phyloP scores from a whole-genome alignment of 2,888 invertebrate genomes.

The Sphecodes monilicornis region DNA sequence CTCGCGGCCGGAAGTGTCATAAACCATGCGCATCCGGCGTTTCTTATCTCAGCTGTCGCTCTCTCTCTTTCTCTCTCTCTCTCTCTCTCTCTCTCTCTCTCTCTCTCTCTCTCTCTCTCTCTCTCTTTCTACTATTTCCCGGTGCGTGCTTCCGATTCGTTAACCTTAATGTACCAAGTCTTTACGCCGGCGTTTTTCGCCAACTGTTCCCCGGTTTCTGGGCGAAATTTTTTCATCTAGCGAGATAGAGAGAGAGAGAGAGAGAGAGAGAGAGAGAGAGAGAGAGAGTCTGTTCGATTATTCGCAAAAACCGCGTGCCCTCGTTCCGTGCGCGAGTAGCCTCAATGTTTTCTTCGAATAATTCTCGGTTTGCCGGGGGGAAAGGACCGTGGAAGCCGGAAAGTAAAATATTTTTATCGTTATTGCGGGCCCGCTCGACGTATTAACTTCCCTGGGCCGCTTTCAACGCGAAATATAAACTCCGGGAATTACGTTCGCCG shows the following conservation, averaged over 20 bases:
- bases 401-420: constrained; percentile 12
- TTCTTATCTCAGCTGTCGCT: constrained; percentile 62
- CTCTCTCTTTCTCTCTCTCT: no score
- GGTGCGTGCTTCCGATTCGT: constrained; percentile 74
- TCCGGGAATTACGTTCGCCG: constrained; percentile 6
- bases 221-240: neutral
- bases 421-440: neutral
- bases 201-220: neutral
- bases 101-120: no score
- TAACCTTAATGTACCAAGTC: constrained; percentile 74
- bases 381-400: neutral
- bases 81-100: neutral
- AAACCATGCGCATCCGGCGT: constrained; percentile 70
- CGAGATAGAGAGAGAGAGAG: neutral
- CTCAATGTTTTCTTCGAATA: constrained; percentile 12
- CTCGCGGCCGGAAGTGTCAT: constrained; percentile 67
- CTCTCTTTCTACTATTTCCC: constrained; percentile 54
- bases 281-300: constrained; percentile 50
- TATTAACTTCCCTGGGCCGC: constrained; percentile 1
- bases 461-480: constrained; percentile 14
- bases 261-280: neutral
- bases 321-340: constrained; percentile 10
- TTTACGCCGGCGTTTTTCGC: constrained; percentile 62
- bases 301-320: constrained; percentile 44
- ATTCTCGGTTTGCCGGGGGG: neutral